A percentile compares a stretch with the other conserved stretches of the same genome.
Conservation (phyloP, 2,113 vertebrate species). For the Nipponia nippon region DNA sequence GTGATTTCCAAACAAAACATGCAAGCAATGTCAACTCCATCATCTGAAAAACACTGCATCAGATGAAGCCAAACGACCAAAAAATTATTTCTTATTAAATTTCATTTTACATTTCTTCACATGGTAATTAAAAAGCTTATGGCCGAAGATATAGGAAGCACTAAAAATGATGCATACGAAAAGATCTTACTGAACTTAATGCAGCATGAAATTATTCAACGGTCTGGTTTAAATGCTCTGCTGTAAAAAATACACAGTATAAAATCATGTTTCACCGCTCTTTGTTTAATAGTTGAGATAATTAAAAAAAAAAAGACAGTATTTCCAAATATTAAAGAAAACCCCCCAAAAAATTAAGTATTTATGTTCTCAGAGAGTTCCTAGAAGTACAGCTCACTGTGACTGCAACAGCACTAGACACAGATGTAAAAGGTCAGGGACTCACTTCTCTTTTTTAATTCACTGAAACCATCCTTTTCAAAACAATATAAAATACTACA, state of each 20-base stretch:
- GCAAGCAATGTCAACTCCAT: background rate
- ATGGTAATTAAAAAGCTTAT: constrained; percentile 64
- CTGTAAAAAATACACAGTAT: constrained; percentile 57
- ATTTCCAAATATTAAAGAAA: background rate
- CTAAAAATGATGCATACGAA: constrained; percentile 61
- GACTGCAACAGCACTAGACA: background rate
- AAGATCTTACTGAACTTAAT: constrained; percentile 59
- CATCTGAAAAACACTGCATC: background rate
- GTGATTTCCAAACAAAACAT: background rate
- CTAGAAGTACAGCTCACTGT: background rate
- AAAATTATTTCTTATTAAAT: background rate
- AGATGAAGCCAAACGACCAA: background rate
- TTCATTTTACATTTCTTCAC: background rate
- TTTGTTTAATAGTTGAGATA: constrained; percentile 41
- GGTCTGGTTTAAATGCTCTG: constrained; percentile 42
- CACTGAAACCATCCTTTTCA: background rate
- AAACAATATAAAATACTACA: background rate
- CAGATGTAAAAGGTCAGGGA: background rate
- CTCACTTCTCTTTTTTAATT: background rate
- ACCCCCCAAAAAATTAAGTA: background rate
- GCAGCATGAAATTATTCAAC: constrained; percentile 67
- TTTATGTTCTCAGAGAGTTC: background rate
- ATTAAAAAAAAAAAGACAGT: background rate
- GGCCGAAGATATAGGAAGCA: constrained; percentile 53
- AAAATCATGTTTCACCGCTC: constrained; percentile 36